Base-by-base conservation (phyloP, 2,797 vertebrate genomes). In the Manis javanica region DNA sequence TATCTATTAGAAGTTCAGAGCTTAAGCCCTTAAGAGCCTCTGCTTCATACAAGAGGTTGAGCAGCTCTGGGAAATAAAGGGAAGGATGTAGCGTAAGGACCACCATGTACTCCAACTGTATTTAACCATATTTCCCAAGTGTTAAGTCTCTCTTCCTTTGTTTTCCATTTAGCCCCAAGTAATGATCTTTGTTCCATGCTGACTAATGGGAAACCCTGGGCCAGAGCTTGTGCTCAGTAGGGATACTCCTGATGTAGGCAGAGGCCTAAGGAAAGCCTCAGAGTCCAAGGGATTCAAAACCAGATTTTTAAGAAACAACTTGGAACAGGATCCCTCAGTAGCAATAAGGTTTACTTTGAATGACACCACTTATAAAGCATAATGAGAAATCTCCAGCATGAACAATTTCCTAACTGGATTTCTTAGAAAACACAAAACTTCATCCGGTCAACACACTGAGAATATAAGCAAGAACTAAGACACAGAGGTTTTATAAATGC, bases 341-440 rank as follows among this genome's bases (percentile, higher is more conserved):
- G 21, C 23, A 91, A 8, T 7, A 75, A 81, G 21, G 39, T 37
- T 55, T 72, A 83, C 14, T 74, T 68, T n/a, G 87, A 31, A 39
- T 68, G 74, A 31, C 14, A 95, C 24, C 31, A 71, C 26, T 91
- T 88, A 12, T 49, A 84, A 87, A 63, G 14, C 49, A 66, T n/a
- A 71, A 64, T 31, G 23, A 68, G 15, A 74, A 87, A 71, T 84
- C 24, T 7, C 37, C 53, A 64, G 7, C 0, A 31, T 29, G 9
- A 90, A 84, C 21, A 3, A 74, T 81, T 87, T 94, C 14, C 63
- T 92, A 55, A 42, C n/a, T 91, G 31, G 4, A 63, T 79, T 82
- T 63, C 31, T 90, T 79, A 74, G 12, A 93, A 93, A 90, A 69
- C n/a, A 74, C 18, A 87, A 90, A 94, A 63, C 18, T 91, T 34